Percentiles rank a stretch among this genome's conserved stretches.
Conservation (phyloP, 2,888 invertebrate species). For the Melipona beecheii region DNA sequence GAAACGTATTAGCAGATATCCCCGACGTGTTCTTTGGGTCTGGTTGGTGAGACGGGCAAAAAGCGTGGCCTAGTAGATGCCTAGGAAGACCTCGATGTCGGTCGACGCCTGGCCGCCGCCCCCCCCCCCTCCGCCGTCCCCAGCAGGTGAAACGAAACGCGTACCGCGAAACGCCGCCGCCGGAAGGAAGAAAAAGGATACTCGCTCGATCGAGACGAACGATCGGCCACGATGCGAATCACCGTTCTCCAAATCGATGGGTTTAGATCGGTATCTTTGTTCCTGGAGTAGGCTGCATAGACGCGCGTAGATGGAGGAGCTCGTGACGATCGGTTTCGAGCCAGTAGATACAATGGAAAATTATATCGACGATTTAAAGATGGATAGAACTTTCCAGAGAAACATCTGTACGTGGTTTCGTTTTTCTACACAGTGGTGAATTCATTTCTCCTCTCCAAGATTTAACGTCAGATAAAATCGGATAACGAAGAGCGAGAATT, state of each 20-base stretch:
- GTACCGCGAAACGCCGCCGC: conserved; percentile 68
- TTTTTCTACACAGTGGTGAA: too few species aligned
- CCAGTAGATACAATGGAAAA: too few species aligned
- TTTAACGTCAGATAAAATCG: too few species aligned
- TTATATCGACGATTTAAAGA: too few species aligned
- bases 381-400: too few species aligned
- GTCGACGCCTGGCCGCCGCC: conserved; percentile 64
- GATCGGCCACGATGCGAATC: conserved; percentile 51
- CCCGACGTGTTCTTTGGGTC: conserved; percentile 71
- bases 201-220: conserved; percentile 61
- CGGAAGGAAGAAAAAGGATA: conserved; percentile 67
- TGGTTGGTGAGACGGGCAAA: conserved; percentile 75
- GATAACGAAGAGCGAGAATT: too few species aligned
- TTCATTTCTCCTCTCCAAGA: too few species aligned
- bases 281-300: not conserved
- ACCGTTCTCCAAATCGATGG: conserved; percentile 42
- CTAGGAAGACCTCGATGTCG: conserved; percentile 73
- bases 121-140: conserved; percentile 72
- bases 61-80: conserved; percentile 78
- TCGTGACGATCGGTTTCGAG: not conserved
- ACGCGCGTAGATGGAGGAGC: conserved; percentile 1
- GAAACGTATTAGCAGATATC: conserved; percentile 79
- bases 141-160: conserved; percentile 80
- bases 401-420: too few species aligned
- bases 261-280: conserved; percentile 22